phyloP scores from a whole-genome alignment of 2,888 invertebrate genomes.

The Isoperla grammatica region DNA sequence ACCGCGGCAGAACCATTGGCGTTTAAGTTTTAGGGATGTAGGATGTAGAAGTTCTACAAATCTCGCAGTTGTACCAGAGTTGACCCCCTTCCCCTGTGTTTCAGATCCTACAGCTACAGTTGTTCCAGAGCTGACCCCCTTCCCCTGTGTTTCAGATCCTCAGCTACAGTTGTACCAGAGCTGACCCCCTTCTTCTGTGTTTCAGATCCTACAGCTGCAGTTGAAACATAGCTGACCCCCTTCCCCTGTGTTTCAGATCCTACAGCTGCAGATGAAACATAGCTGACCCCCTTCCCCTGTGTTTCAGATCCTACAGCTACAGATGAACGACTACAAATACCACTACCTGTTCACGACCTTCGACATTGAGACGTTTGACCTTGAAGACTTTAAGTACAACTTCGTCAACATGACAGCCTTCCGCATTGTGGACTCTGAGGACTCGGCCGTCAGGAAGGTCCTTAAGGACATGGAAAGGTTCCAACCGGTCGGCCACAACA shows the following conservation, averaged over 20 bases:
- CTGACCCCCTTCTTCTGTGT: too few species aligned
- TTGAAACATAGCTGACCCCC: too few species aligned
- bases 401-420: constrained; percentile 72
- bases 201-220: too few species aligned
- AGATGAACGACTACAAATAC: constrained; percentile 81
- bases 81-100: too few species aligned
- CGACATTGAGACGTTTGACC: constrained; percentile 60
- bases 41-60: too few species aligned
- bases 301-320: constrained; percentile 65
- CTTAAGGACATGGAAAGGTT: constrained; percentile 67
- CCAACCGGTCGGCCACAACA: constrained; percentile 49
- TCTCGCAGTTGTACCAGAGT: too few species aligned
- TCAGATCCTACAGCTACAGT: constrained; percentile 72
- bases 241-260: constrained; percentile 55
- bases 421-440: constrained; percentile 63
- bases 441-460: constrained; percentile 58
- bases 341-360: constrained; percentile 76
- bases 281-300: too few species aligned
- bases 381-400: constrained; percentile 69
- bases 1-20: too few species aligned
- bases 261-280: constrained; percentile 83
- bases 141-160: too few species aligned
- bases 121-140: too few species aligned
- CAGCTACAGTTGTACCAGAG: too few species aligned
- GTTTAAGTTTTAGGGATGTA: too few species aligned